Base-by-base conservation (phyloP, 2,888 invertebrate genomes). In the Pogonocherus hispidulus region DNA sequence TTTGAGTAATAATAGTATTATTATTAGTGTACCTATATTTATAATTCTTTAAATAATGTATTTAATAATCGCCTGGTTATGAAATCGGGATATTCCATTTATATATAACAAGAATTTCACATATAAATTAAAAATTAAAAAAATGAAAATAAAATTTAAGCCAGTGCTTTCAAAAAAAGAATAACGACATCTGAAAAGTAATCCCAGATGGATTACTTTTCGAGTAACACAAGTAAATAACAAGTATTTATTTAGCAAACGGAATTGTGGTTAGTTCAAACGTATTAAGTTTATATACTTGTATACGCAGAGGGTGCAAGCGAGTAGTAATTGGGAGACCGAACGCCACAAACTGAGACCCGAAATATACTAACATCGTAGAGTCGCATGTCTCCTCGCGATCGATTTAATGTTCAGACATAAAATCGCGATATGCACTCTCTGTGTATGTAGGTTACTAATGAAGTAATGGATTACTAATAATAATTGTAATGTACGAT, bases 341-440 rank as follows among this genome's bases (percentile, higher is more conserved):
- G 77, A 78, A 75, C 80, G 78, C 80, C 79, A 78, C 76, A 78
- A 79, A 82, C 81, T 81, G 80, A 79, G 75, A 72, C 75, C 70
- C 67, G 69, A 68, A 67, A 66, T 73, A 73, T 70, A 66, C 67
- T 70, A 69, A 54, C 70, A 65, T 54, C 60, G 66, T 67, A 66
- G 72, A 73, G 76, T 70, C 75, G 72, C 72, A 71, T 74, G 71
- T 72, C 72, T 73, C 69, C 23, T 65, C 55, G 74, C 73, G 67
- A 81, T 81, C 81, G 81, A 81, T 81, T 76, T 78, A 73, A 75
- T 78, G 76, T 77, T 73, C 73, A 75, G 78, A 78, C 77, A 71
- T 71, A 72, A 79, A 80, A 79, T 78, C 77, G 74, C 74, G 71
- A 74, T 78, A 76, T 70, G 75, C 75, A 71, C 72, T 68, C 64